Base-by-base conservation (phyloP, 2,797 vertebrate species). In the Typhlichthys subterraneus region DNA sequence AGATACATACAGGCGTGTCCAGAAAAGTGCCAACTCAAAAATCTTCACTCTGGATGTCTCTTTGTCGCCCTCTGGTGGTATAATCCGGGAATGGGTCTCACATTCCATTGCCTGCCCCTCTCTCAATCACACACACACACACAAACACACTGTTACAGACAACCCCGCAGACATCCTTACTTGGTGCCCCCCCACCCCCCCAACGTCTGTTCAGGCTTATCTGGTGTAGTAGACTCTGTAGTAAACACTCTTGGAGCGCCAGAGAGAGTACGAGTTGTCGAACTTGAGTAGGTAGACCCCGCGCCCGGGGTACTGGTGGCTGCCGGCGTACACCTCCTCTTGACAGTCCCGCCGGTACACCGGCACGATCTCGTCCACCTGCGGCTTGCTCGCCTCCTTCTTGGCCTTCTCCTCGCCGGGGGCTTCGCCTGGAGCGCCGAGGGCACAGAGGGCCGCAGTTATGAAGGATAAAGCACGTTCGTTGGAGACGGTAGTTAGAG, bases 201-300 rank as follows among this genome's bases (percentile, higher is more conserved):
- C 64, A 73, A 76, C 87, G 83, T 84, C 77, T 80, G 76, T 76
- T 87, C 87, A 87, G 85, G 92, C 94, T 94, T 99, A 99, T 99
- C 97, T 99, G 91, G 98, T 99, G 83, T 99, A 99, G 90, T 99
- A 99, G 86, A 99, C 98, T 97, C 98, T 98, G 95, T 99, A 99
- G 93, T 99, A 99, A 81, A 99, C 98, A 59, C 96, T 96, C 92
- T 99, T 99, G 79, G 98, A 97, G 86, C 98, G 95, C 98, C 98
- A 99, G 84, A 99, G 91, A 38, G 98, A 99, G 82, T 99, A 99
- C 77, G 98, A 99, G 93, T 99, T 99, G 94, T 99, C 97, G 52
- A 99, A 99, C 90, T 99, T 99, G 73, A 99, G 97, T 83, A 99
- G 94, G 87, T 99, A 99, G 82, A 99, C 96, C 23, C 98, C 98